Base-by-base conservation (phyloP, 2,113 vertebrate genomes). In the Bucco capensis region DNA sequence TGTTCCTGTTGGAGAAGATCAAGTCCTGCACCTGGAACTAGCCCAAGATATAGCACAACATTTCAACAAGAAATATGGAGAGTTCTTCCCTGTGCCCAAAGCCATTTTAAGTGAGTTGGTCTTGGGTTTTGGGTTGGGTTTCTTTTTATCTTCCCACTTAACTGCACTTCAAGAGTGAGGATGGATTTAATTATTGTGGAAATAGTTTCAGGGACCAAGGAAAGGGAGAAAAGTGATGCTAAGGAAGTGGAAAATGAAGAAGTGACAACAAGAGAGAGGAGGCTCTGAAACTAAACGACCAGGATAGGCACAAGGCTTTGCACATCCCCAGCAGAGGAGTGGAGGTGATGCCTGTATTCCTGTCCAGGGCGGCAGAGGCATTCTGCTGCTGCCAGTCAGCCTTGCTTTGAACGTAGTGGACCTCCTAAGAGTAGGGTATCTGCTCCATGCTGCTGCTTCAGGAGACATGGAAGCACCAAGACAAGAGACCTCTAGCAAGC, bases 1-100 rank as follows among this genome's bases (percentile, higher is more conserved):
- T 57, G 98, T 99, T 86, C 99, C 99, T 4, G 98, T 99, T 27
- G 99, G 99, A 80, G 98, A 99, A 95, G 99, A 99, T 95, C 99
- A 99, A 98, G 97, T 99, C 96, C 98, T 98, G 96, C 99, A 99
- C 96, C 96, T 99, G 96, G 99, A 99, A 95, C 97, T 99, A 80
- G 98, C 98, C 73, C 98, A 99, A 96, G 98, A 99, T 93, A 96
- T 98, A 73, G 98, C 98, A 66, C 98, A 97, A 37, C 97, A 97
- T 93, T 99, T 99, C 97, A 99, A 99, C 98, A 96, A 97, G 89
- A 98, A 95, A 88, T 99, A 98, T 19, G 99, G 98, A 76, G 95
- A 98, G 47, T 95, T 98, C 95, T 99, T 99, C 92, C 98, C 98
- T 6, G 97, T 98, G 72, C 98, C 98, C 61, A 84, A 81, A 57